These are phyloP conservation scores for Hypomesus transpacificus DNA, from an alignment of 2,113 vertebrate genomes.

Conservation along the genomic window DNA sequence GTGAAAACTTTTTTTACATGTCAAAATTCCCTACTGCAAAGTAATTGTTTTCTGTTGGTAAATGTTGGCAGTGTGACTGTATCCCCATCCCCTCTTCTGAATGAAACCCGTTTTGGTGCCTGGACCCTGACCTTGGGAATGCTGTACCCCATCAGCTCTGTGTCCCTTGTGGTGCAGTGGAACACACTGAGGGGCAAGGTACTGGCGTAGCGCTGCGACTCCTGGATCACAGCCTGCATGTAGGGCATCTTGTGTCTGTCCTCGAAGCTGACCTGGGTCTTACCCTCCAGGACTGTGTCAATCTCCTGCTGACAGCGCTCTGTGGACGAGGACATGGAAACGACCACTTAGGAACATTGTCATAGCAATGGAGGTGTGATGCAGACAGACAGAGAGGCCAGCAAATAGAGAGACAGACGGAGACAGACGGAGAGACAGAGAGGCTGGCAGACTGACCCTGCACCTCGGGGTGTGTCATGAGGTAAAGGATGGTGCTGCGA, in stretches of 20 bases:
- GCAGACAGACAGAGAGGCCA: too few relatives aligned
- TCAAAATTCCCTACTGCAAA: too few relatives aligned
- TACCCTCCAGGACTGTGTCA: slow-evolving; percentile 40
- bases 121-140: slow-evolving; percentile 54
- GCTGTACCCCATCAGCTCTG: slow-evolving; percentile 46
- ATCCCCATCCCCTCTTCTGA: too few relatives aligned
- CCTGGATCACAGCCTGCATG: slow-evolving; percentile 51
- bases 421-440: too few relatives aligned
- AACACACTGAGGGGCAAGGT: slow-evolving; percentile 46
- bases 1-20: too few relatives aligned
- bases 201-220: slow-evolving; percentile 44
- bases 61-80: too few relatives aligned
- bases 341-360: too few relatives aligned
- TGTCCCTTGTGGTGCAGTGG: slow-evolving; percentile 52
- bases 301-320: slow-evolving; percentile 51
- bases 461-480: slow-evolving; percentile 45
- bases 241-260: slow-evolving; percentile 57
- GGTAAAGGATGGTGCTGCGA: slow-evolving; percentile 44
- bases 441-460: slow-evolving; percentile 36
- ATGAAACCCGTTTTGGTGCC: too few relatives aligned
- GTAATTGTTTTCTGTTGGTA: too few relatives aligned
- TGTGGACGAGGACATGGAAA: not conserved
- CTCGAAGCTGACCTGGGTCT: slow-evolving; percentile 32
- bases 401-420: too few relatives aligned
- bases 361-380: too few relatives aligned